A percentile compares a stretch with the other conserved stretches of the same genome.
Evolutionary conservation across 2,888 invertebrate genomes (phyloP).

Genomic region (Cheilosia urbana): DNA sequence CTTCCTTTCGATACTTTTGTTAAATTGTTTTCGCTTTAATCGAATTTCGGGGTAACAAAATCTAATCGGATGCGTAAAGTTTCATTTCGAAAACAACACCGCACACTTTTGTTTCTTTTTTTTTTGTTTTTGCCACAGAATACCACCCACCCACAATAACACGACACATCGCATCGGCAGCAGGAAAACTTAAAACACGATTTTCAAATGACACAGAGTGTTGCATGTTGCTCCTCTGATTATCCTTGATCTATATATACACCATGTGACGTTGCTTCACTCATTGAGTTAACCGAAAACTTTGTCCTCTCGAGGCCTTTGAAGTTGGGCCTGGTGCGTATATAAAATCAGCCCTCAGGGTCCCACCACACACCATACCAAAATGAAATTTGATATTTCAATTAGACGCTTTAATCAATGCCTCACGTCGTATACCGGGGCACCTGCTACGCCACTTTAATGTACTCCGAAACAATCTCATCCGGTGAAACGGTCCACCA

Average conservation of each 20-base stretch:
- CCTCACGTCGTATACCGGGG: conserved; percentile 69
- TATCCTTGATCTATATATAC: conserved; percentile 60
- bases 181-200: conserved; percentile 63
- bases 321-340: conserved; percentile 45
- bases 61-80: conserved; percentile 67
- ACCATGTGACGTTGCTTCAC: conserved; percentile 61
- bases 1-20: conserved; percentile 33
- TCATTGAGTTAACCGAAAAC: conserved; percentile 73
- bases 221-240: conserved; percentile 64
- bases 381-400: conserved; percentile 74
- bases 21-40: conserved; percentile 59
- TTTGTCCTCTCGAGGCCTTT: conserved; percentile 60
- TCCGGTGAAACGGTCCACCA: conserved; percentile 19
- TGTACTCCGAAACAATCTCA: conserved; percentile 61
- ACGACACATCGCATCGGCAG: conserved; percentile 27
- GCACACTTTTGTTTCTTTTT: background rate
- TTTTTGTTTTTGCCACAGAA: background rate
- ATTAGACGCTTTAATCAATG: conserved; percentile 75
- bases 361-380: background rate
- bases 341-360: background rate
- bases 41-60: conserved; percentile 62
- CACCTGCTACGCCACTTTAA: conserved; percentile 75
- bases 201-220: conserved; percentile 61
- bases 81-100: conserved; percentile 50
- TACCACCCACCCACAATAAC: conserved; percentile 3